Evolutionary conservation across 2,113 vertebrate species (phyloP).

Genomic region (Myrmecophaga tridactyla): DNA sequence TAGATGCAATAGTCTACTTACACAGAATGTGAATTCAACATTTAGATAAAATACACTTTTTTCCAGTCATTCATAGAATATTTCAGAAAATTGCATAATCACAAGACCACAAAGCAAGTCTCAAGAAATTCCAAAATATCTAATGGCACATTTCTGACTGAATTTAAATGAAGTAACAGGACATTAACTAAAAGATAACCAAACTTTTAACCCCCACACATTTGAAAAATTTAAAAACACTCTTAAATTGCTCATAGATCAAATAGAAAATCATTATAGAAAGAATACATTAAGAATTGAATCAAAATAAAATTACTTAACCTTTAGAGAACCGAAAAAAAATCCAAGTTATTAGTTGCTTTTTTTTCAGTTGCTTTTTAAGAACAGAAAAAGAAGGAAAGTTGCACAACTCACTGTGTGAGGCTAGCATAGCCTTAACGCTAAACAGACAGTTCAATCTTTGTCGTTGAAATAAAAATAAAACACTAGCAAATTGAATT

Average conservation of each 20-base stretch:
- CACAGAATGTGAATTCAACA: not conserved
- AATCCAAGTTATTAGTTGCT: no score
- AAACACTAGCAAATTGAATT: not conserved
- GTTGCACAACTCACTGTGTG: rapidly evolving
- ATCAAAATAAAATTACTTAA: not conserved
- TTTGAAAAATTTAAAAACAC: not conserved
- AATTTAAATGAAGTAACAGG: conserved; percentile 24
- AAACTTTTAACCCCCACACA: not conserved
- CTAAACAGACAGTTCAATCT: not conserved
- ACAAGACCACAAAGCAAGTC: no score
- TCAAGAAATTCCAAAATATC: not conserved
- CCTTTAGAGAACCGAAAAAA: not conserved
- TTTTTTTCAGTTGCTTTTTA: not conserved
- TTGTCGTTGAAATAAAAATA: not conserved
- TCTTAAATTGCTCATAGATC: not conserved
- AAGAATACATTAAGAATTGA: not conserved
- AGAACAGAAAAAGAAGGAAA: no score
- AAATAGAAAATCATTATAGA: not conserved
- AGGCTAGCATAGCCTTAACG: not conserved
- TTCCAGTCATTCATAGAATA: not conserved
- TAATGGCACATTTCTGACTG: not conserved
- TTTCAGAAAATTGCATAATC: not conserved
- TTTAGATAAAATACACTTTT: not conserved
- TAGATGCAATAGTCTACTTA: not conserved
- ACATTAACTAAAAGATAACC: not conserved